Conservation (phyloP, 1,140 invertebrate species). For the Pachypsylla venusta region DNA sequence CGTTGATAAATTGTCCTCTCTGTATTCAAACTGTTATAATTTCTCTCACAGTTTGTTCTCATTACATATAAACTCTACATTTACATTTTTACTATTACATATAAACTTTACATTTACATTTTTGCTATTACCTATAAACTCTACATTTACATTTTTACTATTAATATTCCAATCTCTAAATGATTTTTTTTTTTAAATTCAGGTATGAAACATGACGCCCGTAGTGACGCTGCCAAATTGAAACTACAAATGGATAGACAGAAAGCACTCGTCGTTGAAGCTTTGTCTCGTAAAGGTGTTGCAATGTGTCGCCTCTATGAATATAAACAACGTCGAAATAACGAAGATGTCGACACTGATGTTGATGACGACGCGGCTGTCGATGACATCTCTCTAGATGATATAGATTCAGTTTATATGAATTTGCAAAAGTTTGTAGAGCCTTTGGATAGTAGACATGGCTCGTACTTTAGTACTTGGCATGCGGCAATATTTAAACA, state of each 20-base stretch:
- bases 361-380: not conserved
- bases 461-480: conserved; percentile 48
- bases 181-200: too few relatives aligned
- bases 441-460: conserved; percentile 40
- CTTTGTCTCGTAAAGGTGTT: conserved; percentile 55
- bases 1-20: too few relatives aligned
- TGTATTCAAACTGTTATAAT: too few relatives aligned
- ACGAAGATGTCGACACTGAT: conserved; percentile 12
- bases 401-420: conserved; percentile 45
- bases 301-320: conserved; percentile 47
- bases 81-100: too few relatives aligned
- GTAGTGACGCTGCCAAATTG: conserved; percentile 58
- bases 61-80: too few relatives aligned
- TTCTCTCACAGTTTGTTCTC: too few relatives aligned
- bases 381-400: conserved; percentile 29
- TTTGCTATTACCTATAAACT: too few relatives aligned
- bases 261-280: conserved; percentile 57
- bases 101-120: too few relatives aligned
- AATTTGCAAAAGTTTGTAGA: conserved; percentile 66
- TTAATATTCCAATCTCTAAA: too few relatives aligned
- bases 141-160: too few relatives aligned
- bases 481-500: conserved; percentile 60
- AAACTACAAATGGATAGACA: conserved; percentile 75
- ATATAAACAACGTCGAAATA: conserved; percentile 23
- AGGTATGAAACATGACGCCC: conserved; percentile 50